Evolutionary conservation across 1,140 invertebrate genomes (phyloP), one percentile per base, ranked within the genome.

Genomic region (Pollicipes pollicipes): DNA sequence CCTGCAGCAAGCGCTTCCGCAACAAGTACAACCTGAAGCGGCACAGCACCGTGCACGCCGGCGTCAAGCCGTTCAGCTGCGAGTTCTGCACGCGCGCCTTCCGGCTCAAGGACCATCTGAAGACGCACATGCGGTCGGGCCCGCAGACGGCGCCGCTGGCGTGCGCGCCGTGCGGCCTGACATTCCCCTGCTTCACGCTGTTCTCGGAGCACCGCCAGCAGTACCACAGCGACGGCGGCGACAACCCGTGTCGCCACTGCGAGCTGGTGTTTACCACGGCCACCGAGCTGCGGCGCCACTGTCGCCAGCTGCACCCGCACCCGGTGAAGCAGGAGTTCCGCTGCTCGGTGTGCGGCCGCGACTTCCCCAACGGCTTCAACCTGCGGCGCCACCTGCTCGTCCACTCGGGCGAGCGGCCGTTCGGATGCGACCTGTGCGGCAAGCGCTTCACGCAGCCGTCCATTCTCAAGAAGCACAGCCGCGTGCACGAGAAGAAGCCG

Each of bases 381-480:
- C 37, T 73, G 72, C 70, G 73, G 30, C 35, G 72, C 30, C 72
- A 73, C 72, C 72, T 73, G 71, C 66, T 73, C 16, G 69, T 73
- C 29, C 72, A 73, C 66, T 73, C 72, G 1, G 72, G 72, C 28
- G 72, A 73, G 67, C 68, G 72, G 68, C 72, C 72, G 26, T 73
- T 73, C 68, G 86, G 86, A 75, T 93, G 90, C 78, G 85, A 85
- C 74, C 83, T 85, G 73, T 93, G 90, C 78, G 82, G 85, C 64
- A 66, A 66, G 64, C 64, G 64, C 6, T 66, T 66, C n/a, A 66
- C 64, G n/a, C 64, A 66, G 64, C 64, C 64, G n/a, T 66, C 64
- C 64, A 66, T 66, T 21, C 28, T 66, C 3, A 66, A 66, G 64
- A 66, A 66, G 64, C 64, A 66, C 64, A 28, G 1, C 28, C 64